Conservation (phyloP, 2,113 vertebrate genomes). For the Tauraco erythrolophus region DNA sequence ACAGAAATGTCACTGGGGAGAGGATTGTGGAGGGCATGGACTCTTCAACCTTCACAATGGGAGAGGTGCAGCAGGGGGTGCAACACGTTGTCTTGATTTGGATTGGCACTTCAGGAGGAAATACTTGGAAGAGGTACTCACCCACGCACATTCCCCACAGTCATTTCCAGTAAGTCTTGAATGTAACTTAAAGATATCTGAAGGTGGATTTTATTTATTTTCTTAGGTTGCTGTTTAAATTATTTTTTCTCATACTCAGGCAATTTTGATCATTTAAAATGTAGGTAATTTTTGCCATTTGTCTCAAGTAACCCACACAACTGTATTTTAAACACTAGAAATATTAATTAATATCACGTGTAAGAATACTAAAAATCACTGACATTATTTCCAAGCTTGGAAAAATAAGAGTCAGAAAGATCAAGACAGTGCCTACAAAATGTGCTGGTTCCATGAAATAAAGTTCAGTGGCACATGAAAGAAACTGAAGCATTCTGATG, state of each 20-base stretch:
- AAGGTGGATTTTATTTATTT: neutral
- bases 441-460: neutral
- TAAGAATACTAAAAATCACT: neutral
- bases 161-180: neutral
- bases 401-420: neutral
- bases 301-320: neutral
- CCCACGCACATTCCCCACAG: neutral
- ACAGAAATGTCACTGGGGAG: neutral
- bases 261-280: neutral
- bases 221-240: neutral
- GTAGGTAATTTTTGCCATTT: neutral
- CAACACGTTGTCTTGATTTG: conserved; percentile 17
- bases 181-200: neutral
- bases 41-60: neutral
- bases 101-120: neutral
- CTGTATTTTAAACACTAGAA: neutral
- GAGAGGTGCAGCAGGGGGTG: neutral
- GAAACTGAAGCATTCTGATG: neutral
- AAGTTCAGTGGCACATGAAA: neutral
- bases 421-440: neutral
- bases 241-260: neutral
- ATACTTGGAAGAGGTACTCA: neutral
- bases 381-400: neutral
- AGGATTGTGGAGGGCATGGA: neutral
- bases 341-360: neutral